Evolutionary conservation across 2,113 vertebrate species (phyloP), one percentile per base, ranked within the genome.

Genomic region (Centropristis striata): DNA sequence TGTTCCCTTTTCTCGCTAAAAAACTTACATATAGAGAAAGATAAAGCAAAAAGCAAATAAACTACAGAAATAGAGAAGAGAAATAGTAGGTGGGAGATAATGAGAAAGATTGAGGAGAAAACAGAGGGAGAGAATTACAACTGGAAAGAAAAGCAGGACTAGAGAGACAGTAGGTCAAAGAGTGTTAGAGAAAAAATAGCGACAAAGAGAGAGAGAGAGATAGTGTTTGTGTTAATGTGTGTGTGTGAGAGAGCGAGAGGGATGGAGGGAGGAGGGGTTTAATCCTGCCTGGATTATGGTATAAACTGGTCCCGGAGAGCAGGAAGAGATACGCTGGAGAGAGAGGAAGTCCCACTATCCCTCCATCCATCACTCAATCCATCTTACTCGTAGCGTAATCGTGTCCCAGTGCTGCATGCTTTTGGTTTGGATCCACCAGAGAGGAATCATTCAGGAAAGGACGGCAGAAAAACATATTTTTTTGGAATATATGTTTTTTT

Each of bases 241-340:
- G 54, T 57, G 54, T 57, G 27, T 57, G 78, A 13, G 66, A 2
- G 80, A 70, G 69, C 71, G 66, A 15, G 20, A 49, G 66, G 59
- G 70, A 87, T 78, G 44, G 76, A 83, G 84, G 86, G 88, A 93
- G 93, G 91, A 92, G 93, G 93, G 87, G 90, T 94, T 94, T 94
- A 94, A 94, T 94, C 93, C 90, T 83, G 87, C 81, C 67, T 87
- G 92, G 92, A 94, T 94, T 94, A 94, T 89, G 75, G 84, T 85
- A 90, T 90, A 92, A 92, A 93, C 89, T 90, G 75, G 88, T 87
- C 63, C 78, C 36, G 61, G 64, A 83, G 68, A 84, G 78, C 58
- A 88, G 70, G 86, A 88, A 73, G 83, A 80, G 86, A 90, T 84
- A 84, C 66, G 15, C 55, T 76, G 46, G 41, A 79, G 72, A 77